Evolutionary conservation across 2,797 vertebrate genomes (phyloP).

Genomic region (Sciaenops ocellatus): DNA sequence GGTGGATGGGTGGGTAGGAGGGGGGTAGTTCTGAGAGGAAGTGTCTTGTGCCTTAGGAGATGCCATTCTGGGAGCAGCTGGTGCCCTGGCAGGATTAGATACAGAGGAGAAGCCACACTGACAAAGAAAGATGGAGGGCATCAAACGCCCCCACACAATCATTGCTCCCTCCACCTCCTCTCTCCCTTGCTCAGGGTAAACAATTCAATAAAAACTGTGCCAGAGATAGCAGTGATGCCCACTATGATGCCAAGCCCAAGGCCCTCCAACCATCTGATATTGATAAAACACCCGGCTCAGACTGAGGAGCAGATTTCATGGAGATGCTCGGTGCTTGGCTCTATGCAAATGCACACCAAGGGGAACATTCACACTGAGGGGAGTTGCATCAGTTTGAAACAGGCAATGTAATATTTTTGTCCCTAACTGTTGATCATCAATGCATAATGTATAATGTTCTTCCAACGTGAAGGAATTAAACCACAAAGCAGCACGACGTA

Average conservation of each 20-base stretch:
- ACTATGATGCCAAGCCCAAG: constrained; percentile 57
- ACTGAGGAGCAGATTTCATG: constrained; percentile 51
- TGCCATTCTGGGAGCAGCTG: constrained; percentile 71
- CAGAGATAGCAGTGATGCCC: constrained; percentile 62
- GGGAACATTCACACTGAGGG: constrained; percentile 1
- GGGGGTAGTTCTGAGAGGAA: constrained; percentile 50
- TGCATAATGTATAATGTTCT: neutral
- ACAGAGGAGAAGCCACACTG: constrained; percentile 65
- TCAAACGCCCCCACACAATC: constrained; percentile 68
- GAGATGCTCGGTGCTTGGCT: constrained; percentile 36
- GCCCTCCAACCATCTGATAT: constrained; percentile 66
- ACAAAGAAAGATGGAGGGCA: constrained; percentile 75
- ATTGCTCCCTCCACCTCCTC: constrained; percentile 21
- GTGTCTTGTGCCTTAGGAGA: constrained; percentile 67
- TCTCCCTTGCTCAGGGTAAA: constrained; percentile 48
- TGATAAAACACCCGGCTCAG: constrained; percentile 57
- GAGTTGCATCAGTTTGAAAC: constrained; percentile 2
- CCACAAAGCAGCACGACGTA: neutral
- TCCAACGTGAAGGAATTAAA: neutral
- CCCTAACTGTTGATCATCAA: neutral
- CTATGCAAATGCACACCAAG: constrained; percentile 22
- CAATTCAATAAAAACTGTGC: constrained; percentile 67
- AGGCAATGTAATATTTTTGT: constrained; percentile 5
- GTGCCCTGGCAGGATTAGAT: constrained; percentile 71
- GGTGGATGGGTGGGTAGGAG: constrained; percentile 14